Evolutionary conservation across 2,113 vertebrate species (phyloP).

Genomic region (Pelobates fuscus): DNA sequence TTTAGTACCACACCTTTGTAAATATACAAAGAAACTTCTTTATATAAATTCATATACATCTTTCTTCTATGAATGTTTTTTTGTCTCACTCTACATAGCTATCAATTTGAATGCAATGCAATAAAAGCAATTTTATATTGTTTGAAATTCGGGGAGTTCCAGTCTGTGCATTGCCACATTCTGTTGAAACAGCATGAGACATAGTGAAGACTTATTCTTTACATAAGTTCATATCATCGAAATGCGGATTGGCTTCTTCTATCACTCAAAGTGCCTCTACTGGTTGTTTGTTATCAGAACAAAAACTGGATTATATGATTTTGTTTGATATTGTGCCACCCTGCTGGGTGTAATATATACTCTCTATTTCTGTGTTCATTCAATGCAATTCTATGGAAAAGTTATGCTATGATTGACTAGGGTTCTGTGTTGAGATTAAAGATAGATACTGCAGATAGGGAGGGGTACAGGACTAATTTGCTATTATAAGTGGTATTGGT

Average conservation of each 20-base stretch:
- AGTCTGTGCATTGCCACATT: background rate
- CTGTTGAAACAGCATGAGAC: conserved; percentile 17
- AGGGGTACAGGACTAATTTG: no score
- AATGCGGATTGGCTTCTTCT: background rate
- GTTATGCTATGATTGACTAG: background rate
- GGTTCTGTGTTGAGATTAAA: background rate
- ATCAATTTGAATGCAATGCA: no score
- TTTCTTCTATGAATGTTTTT: no score
- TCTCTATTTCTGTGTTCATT: background rate
- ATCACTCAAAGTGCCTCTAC: conserved; percentile 6
- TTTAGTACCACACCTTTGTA: no score
- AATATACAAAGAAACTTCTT: no score
- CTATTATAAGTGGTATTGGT: no score
- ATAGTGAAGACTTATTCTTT: background rate
- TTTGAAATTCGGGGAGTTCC: background rate
- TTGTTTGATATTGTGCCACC: conserved; percentile 10
- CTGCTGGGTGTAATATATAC: conserved; percentile 21
- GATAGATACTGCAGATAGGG: no score
- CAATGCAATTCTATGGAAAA: background rate
- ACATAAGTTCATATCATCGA: conserved; percentile 11
- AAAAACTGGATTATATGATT: conserved; percentile 14
- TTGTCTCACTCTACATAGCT: no score
- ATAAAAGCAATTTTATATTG: background rate
- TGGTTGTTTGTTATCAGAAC: conserved; percentile 21
- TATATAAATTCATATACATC: no score